Evolutionary conservation across 2,797 vertebrate genomes (phyloP), one percentile per base, ranked within the genome.

Genomic region (Gymnopithys bicolor): DNA sequence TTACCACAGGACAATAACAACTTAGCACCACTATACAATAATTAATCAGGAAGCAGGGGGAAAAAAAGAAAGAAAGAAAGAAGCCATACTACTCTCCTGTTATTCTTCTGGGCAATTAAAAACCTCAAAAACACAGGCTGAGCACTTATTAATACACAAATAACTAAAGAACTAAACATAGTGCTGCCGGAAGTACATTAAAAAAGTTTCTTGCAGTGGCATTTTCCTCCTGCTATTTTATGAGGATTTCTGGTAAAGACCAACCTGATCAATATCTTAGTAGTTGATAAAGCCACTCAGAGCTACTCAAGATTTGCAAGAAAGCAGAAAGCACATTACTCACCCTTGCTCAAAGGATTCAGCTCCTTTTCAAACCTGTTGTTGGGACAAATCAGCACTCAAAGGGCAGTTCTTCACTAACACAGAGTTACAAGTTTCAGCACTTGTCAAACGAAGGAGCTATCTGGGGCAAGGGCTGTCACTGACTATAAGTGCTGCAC

Each of bases 401-500:
- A 66, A 91, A 78, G 22, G 39, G 28, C 46, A 87, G 49, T 2
- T 83, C 64, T 58, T 90, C 69, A 58, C 49, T 35, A 73, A 32
- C 25, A 32, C 1, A 35, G 17, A 77, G 22, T 39, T 64, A 46
- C 18, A 56, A 91, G 19, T 37, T 58, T 39, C 78, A 62, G n/a
- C 16, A 15, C 75, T 71, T 89, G 66, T 64, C 76, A 85, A 28
- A 83, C n/a, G 60, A 53, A 60, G 66, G 39, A 84, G 62, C 4
- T 69, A 86, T 66, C 43, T 75, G 79, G 69, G 76, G 22, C 90
- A 93, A 49, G n/a, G 39, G 39, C 79, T 96, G 93, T 55, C 94
- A 81, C 91, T 55, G 69, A 32, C 39, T 52, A 7, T n/a, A 76
- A 83, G 35, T 66, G 30, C 46, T 15, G 62, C 24, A 58, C 14